These are phyloP conservation scores for Ephestia elutella DNA, from an alignment of 1,140 invertebrate species.

Conservation along the genomic window DNA sequence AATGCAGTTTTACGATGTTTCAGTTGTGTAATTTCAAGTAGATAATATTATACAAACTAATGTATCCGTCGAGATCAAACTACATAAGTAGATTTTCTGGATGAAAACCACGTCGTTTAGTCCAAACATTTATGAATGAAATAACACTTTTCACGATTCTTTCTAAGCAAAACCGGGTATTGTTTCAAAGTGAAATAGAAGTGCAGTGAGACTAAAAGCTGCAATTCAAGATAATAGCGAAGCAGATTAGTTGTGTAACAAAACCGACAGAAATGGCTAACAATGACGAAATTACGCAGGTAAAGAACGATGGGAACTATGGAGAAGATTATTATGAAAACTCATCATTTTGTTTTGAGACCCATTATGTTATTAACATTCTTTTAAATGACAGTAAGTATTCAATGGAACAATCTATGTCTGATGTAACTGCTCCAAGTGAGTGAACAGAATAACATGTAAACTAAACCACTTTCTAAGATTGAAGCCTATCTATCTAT, in stretches of 20 bases:
- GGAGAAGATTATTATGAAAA: conserved; percentile 14
- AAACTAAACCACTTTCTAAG: not conserved
- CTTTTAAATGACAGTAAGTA: conserved; percentile 1
- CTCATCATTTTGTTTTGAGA: conserved; percentile 16
- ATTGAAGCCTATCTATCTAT: not conserved
- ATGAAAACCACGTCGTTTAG: no score
- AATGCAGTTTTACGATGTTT: no score
- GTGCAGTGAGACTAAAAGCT: not conserved
- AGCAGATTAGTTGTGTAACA: conserved; percentile 11
- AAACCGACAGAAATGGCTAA: conserved; percentile 3
- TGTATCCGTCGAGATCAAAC: no score
- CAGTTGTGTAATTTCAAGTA: no score
- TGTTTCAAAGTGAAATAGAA: not conserved
- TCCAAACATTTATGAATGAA: no score
- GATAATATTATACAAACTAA: no score
- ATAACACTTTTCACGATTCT: no score
- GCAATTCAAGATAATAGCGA: conserved; percentile 3
- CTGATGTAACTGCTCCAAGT: not conserved
- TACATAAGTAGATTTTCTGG: no score
- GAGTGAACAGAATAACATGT: not conserved
- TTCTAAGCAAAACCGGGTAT: no score
- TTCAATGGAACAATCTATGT: not conserved
- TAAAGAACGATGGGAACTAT: conserved; percentile 6
- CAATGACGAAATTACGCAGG: conserved; percentile 11
- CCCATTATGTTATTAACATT: conserved; percentile 16